Percentiles rank a stretch among this genome's conserved stretches.
Conservation (phyloP, 2,113 vertebrate species). For the Plotosus lineatus region DNA sequence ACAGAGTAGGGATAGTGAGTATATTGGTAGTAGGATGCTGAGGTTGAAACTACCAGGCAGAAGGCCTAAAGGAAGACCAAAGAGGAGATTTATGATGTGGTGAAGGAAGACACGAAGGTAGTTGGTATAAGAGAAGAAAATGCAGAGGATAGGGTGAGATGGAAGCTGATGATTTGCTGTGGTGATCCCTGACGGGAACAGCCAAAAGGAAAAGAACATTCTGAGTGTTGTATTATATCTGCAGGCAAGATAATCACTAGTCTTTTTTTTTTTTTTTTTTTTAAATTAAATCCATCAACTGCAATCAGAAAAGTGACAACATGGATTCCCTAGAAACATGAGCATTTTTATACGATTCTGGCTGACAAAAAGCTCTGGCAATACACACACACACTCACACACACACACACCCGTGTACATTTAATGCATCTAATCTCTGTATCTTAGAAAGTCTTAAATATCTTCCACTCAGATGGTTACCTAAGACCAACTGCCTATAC, state of each 20-base stretch:
- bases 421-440: background rate
- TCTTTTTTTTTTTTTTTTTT: background rate
- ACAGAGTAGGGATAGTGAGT: too few species aligned
- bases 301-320: background rate
- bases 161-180: too few species aligned
- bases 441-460: background rate
- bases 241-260: constrained; percentile 2
- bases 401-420: background rate
- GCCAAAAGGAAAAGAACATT: too few species aligned
- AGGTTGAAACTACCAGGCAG: too few species aligned
- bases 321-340: constrained; percentile 18
- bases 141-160: too few species aligned
- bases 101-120: too few species aligned
- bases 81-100: too few species aligned
- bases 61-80: too few species aligned
- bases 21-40: too few species aligned
- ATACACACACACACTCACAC: background rate
- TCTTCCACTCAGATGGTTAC: background rate
- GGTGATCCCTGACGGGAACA: too few species aligned
- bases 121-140: too few species aligned
- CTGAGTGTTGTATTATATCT: background rate
- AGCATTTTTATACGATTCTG: background rate
- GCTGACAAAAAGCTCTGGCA: background rate
- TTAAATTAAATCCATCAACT: background rate
- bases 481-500: background rate